Conservation (phyloP, 2,797 vertebrate genomes). For the Gadopsis marmoratus region DNA sequence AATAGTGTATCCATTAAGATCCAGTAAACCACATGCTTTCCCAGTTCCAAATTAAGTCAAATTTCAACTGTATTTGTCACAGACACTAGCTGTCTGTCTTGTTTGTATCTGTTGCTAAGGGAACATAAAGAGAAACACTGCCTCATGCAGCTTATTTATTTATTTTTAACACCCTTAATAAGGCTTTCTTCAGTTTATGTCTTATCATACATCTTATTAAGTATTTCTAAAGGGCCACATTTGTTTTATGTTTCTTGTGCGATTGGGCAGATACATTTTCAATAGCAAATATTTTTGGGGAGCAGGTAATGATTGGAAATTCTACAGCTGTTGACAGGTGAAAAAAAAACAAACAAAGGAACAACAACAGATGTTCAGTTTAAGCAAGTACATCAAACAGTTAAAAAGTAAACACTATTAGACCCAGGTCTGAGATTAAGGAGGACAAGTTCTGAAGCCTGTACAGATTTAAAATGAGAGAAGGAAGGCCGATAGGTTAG, state of each 20-base stretch:
- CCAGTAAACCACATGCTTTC: background rate
- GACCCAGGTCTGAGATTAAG: constrained; percentile 66
- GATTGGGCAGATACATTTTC: background rate
- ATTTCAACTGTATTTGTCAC: background rate
- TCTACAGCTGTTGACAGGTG: background rate
- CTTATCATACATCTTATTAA: background rate
- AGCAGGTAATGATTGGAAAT: background rate
- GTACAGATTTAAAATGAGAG: constrained; percentile 48
- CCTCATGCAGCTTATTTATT: background rate
- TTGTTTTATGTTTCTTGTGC: background rate
- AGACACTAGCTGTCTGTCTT: background rate
- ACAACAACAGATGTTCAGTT: background rate
- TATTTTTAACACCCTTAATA: background rate
- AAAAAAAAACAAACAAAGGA: background rate
- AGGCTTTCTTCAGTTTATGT: background rate
- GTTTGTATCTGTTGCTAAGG: background rate
- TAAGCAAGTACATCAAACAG: constrained; percentile 2
- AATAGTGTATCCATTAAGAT: background rate
- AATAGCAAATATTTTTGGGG: background rate
- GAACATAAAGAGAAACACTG: background rate
- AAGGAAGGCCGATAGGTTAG: constrained; percentile 68
- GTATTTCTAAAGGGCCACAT: background rate
- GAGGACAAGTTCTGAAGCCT: constrained; percentile 39
- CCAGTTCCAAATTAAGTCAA: background rate
- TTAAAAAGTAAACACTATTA: background rate